Conservation (phyloP, 2,888 invertebrate species). For the Acleris holmiana region DNA sequence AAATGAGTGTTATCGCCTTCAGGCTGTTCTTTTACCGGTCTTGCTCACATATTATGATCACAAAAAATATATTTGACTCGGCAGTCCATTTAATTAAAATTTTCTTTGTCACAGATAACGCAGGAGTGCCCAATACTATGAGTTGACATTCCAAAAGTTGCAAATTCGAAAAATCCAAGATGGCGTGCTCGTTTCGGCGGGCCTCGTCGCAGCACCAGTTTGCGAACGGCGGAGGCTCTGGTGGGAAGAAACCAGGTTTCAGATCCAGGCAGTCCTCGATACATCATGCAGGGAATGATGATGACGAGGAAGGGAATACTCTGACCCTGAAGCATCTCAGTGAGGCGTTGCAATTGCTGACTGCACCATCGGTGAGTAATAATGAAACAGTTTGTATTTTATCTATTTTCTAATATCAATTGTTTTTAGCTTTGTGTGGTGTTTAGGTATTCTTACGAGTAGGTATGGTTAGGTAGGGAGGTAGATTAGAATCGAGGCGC, state of each 20-base stretch:
- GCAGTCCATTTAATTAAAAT: background rate
- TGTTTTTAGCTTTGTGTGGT: no score
- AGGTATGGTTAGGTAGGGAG: no score
- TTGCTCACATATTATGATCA: no score
- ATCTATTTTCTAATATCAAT: no score
- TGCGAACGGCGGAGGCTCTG: slow-evolving; percentile 74
- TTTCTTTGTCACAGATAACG: slow-evolving; percentile 21
- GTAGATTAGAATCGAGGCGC: no score
- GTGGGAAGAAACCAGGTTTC: slow-evolving; percentile 71
- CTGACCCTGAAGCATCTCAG: slow-evolving; percentile 91
- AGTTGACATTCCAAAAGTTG: slow-evolving; percentile 23
- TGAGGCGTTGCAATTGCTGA: slow-evolving; percentile 91
- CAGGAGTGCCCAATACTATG: slow-evolving; percentile 29
- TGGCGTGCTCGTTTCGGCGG: slow-evolving; percentile 85
- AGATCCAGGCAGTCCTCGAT: slow-evolving; percentile 87
- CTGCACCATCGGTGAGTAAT: slow-evolving; percentile 91
- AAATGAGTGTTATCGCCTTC: no score
- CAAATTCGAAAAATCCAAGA: slow-evolving; percentile 46
- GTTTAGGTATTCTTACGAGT: no score
- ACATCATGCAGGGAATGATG: slow-evolving; percentile 86
- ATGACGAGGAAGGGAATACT: slow-evolving; percentile 86
- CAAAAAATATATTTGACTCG: background rate
- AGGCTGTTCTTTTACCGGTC: no score
- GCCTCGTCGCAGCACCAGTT: slow-evolving; percentile 83
- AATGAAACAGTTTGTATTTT: background rate